phyloP scores from a whole-genome alignment of 1,140 invertebrate species.

The Drosophila albomicans region DNA sequence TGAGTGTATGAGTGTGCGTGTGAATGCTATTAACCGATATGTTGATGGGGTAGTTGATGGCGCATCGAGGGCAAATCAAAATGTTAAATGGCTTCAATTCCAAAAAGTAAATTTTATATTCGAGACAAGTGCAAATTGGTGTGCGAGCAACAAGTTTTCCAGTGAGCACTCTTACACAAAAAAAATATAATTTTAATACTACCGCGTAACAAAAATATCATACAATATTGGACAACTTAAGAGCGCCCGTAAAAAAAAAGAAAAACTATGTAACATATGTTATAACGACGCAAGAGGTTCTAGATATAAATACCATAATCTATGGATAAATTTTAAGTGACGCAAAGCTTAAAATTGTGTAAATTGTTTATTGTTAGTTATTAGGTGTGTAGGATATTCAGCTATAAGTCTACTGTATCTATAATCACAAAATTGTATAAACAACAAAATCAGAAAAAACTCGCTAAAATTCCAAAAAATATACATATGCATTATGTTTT shows the following conservation, averaged over 20 bases:
- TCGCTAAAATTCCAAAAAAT: constrained; percentile 54
- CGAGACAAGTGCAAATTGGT: constrained; percentile 35
- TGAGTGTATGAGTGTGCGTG: background rate
- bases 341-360: constrained; percentile 65
- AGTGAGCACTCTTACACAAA: constrained; percentile 20
- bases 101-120: constrained; percentile 63
- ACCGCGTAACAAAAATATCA: constrained; percentile 19
- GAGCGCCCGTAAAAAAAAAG: constrained; percentile 24
- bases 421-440: constrained; percentile 62
- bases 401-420: constrained; percentile 61
- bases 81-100: constrained; percentile 74
- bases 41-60: constrained; percentile 26
- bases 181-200: constrained; percentile 28
- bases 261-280: constrained; percentile 36
- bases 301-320: constrained; percentile 59
- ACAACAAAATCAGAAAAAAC: constrained; percentile 54
- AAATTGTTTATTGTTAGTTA: constrained; percentile 71
- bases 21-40: constrained; percentile 5
- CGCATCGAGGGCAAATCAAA: constrained; percentile 30
- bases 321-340: constrained; percentile 71
- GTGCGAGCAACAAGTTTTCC: constrained; percentile 15
- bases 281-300: constrained; percentile 71
- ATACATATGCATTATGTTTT: constrained; percentile 23
- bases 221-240: constrained; percentile 36
- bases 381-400: constrained; percentile 63